phyloP scores from a whole-genome alignment of 2,888 invertebrate genomes.

The Chirona hameri region DNA sequence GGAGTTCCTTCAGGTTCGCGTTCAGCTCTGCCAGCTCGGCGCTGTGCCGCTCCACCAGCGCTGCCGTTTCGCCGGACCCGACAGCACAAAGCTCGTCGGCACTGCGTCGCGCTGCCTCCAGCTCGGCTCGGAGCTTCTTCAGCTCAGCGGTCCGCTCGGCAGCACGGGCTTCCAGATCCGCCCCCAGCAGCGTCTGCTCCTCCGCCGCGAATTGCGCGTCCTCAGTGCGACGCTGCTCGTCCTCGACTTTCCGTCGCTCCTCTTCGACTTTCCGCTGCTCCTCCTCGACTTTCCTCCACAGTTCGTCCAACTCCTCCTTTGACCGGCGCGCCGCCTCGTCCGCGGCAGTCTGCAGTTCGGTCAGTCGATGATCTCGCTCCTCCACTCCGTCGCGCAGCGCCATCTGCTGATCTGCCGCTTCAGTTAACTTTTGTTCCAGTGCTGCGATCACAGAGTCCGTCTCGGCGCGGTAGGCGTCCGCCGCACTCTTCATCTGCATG shows the following conservation, averaged over 20 bases:
- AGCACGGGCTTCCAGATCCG: conserved; percentile 72
- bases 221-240: conserved; percentile 77
- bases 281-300: no score
- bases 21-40: not conserved
- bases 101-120: not conserved
- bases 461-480: not conserved
- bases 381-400: not conserved
- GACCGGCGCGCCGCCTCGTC: not conserved
- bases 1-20: not conserved
- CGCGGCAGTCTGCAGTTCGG: not conserved
- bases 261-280: no score
- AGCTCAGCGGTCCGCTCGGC: not conserved
- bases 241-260: conserved; percentile 51
- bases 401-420: not conserved
- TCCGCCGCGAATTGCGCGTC: conserved; percentile 87
- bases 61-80: not conserved
- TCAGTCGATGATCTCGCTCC: not conserved
- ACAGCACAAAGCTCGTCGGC: not conserved
- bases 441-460: conserved; percentile 2
- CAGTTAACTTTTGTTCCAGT: conserved; percentile 13
- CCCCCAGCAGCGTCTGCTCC: conserved; percentile 80
- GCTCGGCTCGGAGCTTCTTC: not conserved
- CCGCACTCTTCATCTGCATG: conserved; percentile 9
- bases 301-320: no score
- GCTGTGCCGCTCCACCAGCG: not conserved